Percentiles rank a stretch among this genome's conserved stretches.
Evolutionary conservation across 2,888 invertebrate genomes (phyloP).

Genomic region (Drosophila meridiana): DNA sequence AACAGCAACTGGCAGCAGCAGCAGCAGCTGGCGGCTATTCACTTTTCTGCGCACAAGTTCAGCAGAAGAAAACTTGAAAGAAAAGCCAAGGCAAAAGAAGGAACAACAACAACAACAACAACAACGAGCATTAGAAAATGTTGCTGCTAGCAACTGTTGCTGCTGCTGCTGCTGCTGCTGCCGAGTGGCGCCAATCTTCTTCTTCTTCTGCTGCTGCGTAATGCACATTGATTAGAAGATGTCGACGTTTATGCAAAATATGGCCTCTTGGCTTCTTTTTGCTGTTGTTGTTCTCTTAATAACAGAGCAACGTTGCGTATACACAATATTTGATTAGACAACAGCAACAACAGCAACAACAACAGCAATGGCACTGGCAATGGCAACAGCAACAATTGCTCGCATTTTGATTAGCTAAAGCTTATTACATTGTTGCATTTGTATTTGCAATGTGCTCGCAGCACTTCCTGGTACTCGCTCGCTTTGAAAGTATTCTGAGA

Average conservation of each 20-base stretch:
- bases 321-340: slow-evolving; percentile 71
- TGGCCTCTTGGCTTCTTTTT: slow-evolving; percentile 39
- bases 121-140: slow-evolving; percentile 52
- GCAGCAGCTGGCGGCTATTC: slow-evolving; percentile 59
- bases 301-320: slow-evolving; percentile 71
- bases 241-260: slow-evolving; percentile 73
- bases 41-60: slow-evolving; percentile 75
- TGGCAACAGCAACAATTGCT: background rate
- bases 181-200: slow-evolving; percentile 37
- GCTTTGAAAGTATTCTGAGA: slow-evolving; percentile 28
- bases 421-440: slow-evolving; percentile 1
- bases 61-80: slow-evolving; percentile 68
- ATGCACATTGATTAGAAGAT: slow-evolving; percentile 65
- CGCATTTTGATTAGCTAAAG: slow-evolving; percentile 27
- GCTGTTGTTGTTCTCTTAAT: slow-evolving; percentile 48
- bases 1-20: slow-evolving; percentile 24
- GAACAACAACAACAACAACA: slow-evolving; percentile 38
- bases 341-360: background rate
- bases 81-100: slow-evolving; percentile 50
- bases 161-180: slow-evolving; percentile 10
- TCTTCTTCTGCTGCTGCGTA: slow-evolving; percentile 13
- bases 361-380: background rate
- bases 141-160: slow-evolving; percentile 4
- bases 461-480: slow-evolving; percentile 33
- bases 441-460: slow-evolving; percentile 10